These are phyloP conservation scores for Leucozona laternaria DNA, from an alignment of 2,888 invertebrate species.

Conservation along the genomic window DNA sequence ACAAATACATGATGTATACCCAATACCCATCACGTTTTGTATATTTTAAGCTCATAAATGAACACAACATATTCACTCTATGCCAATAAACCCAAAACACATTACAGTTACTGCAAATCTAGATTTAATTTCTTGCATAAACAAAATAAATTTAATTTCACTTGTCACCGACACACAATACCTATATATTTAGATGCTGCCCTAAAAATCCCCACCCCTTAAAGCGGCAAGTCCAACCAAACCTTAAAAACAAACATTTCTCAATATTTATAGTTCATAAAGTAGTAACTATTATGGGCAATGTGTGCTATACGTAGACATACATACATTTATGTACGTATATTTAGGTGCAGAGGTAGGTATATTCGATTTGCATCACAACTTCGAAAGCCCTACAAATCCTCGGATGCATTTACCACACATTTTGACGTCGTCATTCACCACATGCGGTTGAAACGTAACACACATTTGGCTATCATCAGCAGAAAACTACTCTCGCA, in stretches of 20 bases:
- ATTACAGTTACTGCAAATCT: slow-evolving; percentile 39
- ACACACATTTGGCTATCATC: slow-evolving; percentile 63
- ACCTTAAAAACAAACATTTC: slow-evolving; percentile 55
- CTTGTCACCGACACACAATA: slow-evolving; percentile 62
- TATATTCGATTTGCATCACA: slow-evolving; percentile 43
- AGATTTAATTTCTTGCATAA: slow-evolving; percentile 71
- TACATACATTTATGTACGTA: too few relatives aligned
- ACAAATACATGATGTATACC: neutral
- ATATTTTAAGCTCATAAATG: slow-evolving; percentile 54
- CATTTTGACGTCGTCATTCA: slow-evolving; percentile 75
- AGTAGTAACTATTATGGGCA: slow-evolving; percentile 43
- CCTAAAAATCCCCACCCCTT: neutral
- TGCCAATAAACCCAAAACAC: slow-evolving; percentile 54
- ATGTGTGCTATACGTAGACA: neutral
- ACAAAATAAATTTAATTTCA: slow-evolving; percentile 74
- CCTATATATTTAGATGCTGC: neutral
- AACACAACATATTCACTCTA: slow-evolving; percentile 3
- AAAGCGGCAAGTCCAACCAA: neutral
- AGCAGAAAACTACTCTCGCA: slow-evolving; percentile 37
- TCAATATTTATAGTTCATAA: slow-evolving; percentile 59
- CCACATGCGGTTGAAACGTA: slow-evolving; percentile 70
- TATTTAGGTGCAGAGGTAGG: neutral
- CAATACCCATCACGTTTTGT: slow-evolving; percentile 50
- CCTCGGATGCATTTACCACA: slow-evolving; percentile 70
- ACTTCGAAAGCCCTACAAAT: slow-evolving; percentile 50